Percentiles rank a stretch among this genome's conserved stretches.
Evolutionary conservation across 2,888 invertebrate species (phyloP).

Genomic region (Gastracanthus pulcherrimus): DNA sequence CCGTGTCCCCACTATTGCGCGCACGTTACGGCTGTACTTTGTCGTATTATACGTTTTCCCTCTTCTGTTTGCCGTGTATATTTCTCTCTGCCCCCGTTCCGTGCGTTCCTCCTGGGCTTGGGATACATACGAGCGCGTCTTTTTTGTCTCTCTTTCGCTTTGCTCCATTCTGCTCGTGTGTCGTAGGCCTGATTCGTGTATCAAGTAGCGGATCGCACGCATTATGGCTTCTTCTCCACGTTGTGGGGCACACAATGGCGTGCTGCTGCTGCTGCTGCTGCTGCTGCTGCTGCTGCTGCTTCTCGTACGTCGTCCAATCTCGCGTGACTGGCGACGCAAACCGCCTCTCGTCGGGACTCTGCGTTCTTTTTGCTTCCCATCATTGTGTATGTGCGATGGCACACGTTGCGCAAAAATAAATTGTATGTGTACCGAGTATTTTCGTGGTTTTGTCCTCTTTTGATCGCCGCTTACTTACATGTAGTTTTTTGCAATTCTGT

Average conservation of each 20-base stretch:
- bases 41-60: constrained; percentile 41
- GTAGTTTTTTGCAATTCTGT: background rate
- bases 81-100: constrained; percentile 53
- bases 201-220: constrained; percentile 53
- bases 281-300: no score
- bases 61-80: constrained; percentile 24
- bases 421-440: background rate
- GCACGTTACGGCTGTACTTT: constrained; percentile 1
- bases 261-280: no score
- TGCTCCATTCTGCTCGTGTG: background rate
- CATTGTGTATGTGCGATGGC: background rate
- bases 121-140: no score
- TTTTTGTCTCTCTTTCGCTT: constrained; percentile 9
- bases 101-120: constrained; percentile 43
- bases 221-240: constrained; percentile 49
- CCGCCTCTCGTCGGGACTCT: no score
- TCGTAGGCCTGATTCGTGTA: constrained; percentile 44
- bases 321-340: constrained; percentile 40
- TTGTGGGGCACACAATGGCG: constrained; percentile 22
- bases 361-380: background rate
- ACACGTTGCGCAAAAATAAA: constrained; percentile 30
- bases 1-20: constrained; percentile 34
- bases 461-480: background rate
- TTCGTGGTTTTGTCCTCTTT: background rate
- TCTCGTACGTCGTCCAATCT: constrained; percentile 71